Evolutionary conservation across 2,888 invertebrate species (phyloP).

Genomic region (Sphecodes monilicornis): DNA sequence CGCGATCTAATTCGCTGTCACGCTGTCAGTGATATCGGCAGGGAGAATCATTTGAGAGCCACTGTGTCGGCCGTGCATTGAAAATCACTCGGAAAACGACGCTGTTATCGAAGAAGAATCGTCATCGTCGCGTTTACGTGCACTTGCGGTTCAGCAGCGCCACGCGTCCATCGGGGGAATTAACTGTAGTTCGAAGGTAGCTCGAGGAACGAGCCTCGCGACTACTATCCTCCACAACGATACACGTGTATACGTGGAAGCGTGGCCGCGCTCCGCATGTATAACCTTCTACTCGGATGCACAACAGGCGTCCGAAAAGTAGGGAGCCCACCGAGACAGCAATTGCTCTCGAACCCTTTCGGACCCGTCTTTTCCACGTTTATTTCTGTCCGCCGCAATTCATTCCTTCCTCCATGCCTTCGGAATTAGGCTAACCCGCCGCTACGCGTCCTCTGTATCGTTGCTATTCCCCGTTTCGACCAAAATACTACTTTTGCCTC

Average conservation of each 20-base stretch:
- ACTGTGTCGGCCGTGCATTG: conserved; percentile 21
- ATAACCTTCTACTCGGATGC: conserved; percentile 28
- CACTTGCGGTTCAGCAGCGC: conserved; percentile 31
- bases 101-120: conserved; percentile 35
- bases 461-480: not conserved
- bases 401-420: conserved; percentile 13
- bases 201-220: conserved; percentile 36
- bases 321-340: conserved; percentile 51
- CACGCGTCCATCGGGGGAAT: conserved; percentile 67
- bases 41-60: conserved; percentile 8
- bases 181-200: conserved; percentile 73
- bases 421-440: conserved; percentile 36
- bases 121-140: conserved; percentile 39
- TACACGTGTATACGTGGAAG: conserved; percentile 12
- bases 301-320: conserved; percentile 48
- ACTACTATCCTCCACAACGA: not conserved
- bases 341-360: conserved; percentile 50
- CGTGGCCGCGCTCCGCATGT: not conserved
- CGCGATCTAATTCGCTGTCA: not conserved
- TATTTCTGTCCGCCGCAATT: conserved; percentile 34
- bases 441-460: not conserved
- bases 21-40: not conserved
- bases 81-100: conserved; percentile 32
- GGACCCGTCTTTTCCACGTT: conserved; percentile 30
- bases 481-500: not conserved